Evolutionary conservation across 2,888 invertebrate genomes (phyloP), one percentile per base, ranked within the genome.

Genomic region (Carterocephalus palaemon): DNA sequence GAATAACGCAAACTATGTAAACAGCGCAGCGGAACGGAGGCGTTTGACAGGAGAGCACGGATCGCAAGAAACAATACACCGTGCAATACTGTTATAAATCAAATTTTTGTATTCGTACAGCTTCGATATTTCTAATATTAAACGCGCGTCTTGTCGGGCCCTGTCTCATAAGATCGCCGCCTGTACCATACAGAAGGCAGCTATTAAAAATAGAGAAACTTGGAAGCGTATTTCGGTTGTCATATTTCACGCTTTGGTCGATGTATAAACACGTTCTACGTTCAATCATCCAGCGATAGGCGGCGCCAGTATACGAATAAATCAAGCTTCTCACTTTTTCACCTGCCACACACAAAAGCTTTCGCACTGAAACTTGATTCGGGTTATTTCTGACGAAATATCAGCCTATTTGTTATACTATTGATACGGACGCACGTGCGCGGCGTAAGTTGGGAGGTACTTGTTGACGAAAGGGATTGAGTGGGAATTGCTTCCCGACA

Each of bases 281-380:
- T 83, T 86, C 85, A 84, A 86, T 86, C 85, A 85, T 80, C 70
- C 67, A 56, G 59, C 80, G 80, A 80, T 83, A 84, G 78, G 81
- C 81, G 75, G 81, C 84, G 79, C 74, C 77, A 74, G 75, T 70
- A 58, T 52, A 69, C 75, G 83, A 81, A 85, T 86, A 86, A 86
- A 86, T 86, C 86, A 85, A 74, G 75, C 70, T 72, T 74, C 75
- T 75, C 85, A 83, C 85, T 85, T 86, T 86, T 86, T 86, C 85
- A 86, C 86, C 86, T 86, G 86, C 85, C 85, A 85, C 78, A 80
- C 81, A 85, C 86, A 86, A 86, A 82, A 80, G 84, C 82, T 74
- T 81, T 79, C 78, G 69, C 71, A 78, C 75, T 80, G 81, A 82
- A 84, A 85, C 85, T 84, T 85, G 85, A 86, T 85, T 85, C 83